Conservation (phyloP, 2,888 invertebrate species). For the Cyclophora albipunctata region DNA sequence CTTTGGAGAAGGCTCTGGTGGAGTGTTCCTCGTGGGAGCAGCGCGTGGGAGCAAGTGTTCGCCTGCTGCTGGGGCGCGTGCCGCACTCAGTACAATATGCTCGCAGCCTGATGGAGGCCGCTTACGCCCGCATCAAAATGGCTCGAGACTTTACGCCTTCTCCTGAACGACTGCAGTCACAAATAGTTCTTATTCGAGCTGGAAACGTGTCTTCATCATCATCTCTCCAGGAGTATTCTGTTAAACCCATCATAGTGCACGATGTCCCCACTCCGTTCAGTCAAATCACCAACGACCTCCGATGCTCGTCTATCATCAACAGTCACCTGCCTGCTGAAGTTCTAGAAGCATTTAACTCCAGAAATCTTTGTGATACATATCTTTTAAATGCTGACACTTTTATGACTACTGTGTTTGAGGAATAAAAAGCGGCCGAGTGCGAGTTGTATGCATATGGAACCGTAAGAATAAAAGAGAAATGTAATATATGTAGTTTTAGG, state of each 20-base stretch:
- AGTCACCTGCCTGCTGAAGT: constrained; percentile 29
- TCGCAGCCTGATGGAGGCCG: constrained; percentile 30
- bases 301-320: constrained; percentile 36
- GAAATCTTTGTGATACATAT: constrained; percentile 40
- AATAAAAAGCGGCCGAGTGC: too few relatives aligned
- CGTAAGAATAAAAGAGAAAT: too few relatives aligned
- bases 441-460: too few relatives aligned
- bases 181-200: constrained; percentile 28
- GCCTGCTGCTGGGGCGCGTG: constrained; percentile 33
- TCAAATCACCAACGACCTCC: constrained; percentile 5
- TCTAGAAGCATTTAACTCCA: constrained; percentile 28
- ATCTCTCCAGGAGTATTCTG: constrained; percentile 21
- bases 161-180: constrained; percentile 26
- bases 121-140: constrained; percentile 26
- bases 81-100: constrained; percentile 44
- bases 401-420: too few relatives aligned
- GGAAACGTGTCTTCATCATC: constrained; percentile 1
- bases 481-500: too few relatives aligned
- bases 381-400: constrained; percentile 15
- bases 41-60: constrained; percentile 31
- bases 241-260: constrained; percentile 24
- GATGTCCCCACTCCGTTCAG: constrained; percentile 19
- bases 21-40: constrained; percentile 22
- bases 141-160: constrained; percentile 16
- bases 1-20: constrained; percentile 14